Conservation (phyloP, 2,113 vertebrate genomes). For the Mustelus asterias region DNA sequence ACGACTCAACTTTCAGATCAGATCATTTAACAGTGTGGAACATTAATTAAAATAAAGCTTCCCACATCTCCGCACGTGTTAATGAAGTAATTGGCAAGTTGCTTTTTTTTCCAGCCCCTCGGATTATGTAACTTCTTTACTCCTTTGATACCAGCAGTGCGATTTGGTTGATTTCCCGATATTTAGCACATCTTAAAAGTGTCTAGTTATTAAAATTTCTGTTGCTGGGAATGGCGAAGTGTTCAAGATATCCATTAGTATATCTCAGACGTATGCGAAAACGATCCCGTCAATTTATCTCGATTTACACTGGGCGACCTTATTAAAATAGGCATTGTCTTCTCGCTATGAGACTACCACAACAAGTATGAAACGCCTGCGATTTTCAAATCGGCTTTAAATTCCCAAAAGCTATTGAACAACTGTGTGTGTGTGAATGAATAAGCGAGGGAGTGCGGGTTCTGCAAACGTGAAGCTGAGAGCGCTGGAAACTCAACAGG, state of each 20-base stretch:
- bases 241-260: too few species aligned
- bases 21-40: neutral
- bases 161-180: neutral
- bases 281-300: neutral
- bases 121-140: neutral
- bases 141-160: neutral
- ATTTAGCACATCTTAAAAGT: neutral
- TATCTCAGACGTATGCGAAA: neutral
- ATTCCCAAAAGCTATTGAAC: neutral
- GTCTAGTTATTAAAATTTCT: neutral
- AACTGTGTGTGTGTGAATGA: too few species aligned
- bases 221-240: neutral
- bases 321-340: too few species aligned
- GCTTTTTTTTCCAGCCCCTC: neutral
- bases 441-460: too few species aligned
- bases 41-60: neutral
- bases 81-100: neutral
- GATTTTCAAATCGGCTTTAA: neutral
- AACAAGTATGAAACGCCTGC: neutral
- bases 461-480: neutral
- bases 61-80: neutral
- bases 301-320: too few species aligned
- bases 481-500: neutral
- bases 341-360: neutral
- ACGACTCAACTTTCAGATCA: neutral